Conservation (phyloP, 1,140 invertebrate genomes). For the Maconellicoccus hirsutus region DNA sequence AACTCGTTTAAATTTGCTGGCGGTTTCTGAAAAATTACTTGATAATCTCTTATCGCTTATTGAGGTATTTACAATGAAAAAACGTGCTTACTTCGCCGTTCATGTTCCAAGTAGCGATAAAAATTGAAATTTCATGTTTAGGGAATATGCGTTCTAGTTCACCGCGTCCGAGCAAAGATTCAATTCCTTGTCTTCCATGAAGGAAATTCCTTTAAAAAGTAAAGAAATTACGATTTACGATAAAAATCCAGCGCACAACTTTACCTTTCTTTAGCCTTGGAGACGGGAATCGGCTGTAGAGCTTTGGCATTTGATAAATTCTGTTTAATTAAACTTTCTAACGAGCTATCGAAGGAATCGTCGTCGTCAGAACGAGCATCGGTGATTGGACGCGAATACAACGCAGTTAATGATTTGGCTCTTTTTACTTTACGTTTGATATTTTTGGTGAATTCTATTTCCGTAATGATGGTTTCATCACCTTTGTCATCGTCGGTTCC, state of each 20-base stretch:
- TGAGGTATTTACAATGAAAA: too few species aligned
- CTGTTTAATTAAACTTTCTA: conserved; percentile 56
- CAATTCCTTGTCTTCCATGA: conserved; percentile 60
- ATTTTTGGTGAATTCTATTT: background rate
- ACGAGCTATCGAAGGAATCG: conserved; percentile 38
- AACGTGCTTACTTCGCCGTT: conserved; percentile 74
- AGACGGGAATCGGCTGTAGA: conserved; percentile 61
- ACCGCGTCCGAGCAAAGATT: conserved; percentile 63
- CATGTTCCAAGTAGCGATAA: conserved; percentile 95
- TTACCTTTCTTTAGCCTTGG: conserved; percentile 61
- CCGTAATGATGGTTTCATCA: background rate
- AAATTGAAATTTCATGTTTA: conserved; percentile 69
- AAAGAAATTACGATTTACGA: conserved; percentile 6
- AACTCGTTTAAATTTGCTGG: conserved; percentile 67
- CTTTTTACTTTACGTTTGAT: background rate
- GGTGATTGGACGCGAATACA: conserved; percentile 26
- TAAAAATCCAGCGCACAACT: background rate
- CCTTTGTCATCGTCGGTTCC: background rate
- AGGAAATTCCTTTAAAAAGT: conserved; percentile 53
- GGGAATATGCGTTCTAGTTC: conserved; percentile 79
- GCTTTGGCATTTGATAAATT: conserved; percentile 62
- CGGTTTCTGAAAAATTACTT: too few species aligned
- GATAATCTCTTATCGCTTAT: too few species aligned
- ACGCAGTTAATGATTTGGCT: background rate
- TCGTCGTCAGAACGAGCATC: conserved; percentile 22